Conservation (phyloP, 2,797 vertebrate species). For the Phataginus tricuspis region DNA sequence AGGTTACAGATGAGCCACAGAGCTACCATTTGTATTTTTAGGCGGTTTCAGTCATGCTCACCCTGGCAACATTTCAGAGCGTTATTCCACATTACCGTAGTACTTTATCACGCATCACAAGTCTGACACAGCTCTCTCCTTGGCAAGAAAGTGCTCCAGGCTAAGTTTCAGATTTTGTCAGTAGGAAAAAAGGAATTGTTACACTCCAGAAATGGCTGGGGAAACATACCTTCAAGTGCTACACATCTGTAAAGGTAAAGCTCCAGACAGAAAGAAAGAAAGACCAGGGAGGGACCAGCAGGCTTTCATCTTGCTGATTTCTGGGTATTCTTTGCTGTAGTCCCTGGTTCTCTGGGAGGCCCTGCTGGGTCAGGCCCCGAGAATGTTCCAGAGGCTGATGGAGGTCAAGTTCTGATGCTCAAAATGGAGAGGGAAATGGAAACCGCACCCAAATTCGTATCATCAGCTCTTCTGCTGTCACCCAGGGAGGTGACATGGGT, state of each 20-base stretch:
- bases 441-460: neutral
- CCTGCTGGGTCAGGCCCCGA: neutral
- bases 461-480: neutral
- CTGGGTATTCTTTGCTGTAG: neutral
- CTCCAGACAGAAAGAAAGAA: slow-evolving; percentile 25
- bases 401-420: neutral
- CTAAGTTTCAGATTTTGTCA: slow-evolving; percentile 71
- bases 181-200: slow-evolving; percentile 64
- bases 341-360: neutral
- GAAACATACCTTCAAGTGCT: slow-evolving; percentile 71
- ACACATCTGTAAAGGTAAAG: slow-evolving; percentile 67
- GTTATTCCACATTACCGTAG: slow-evolving; percentile 58
- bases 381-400: neutral
- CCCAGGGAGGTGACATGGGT: neutral
- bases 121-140: slow-evolving; percentile 21
- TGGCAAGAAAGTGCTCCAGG: slow-evolving; percentile 63
- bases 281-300: neutral
- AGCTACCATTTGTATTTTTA: slow-evolving; percentile 57
- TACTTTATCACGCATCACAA: slow-evolving; percentile 48
- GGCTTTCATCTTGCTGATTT: neutral
- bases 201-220: slow-evolving; percentile 68
- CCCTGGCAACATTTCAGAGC: slow-evolving; percentile 70
- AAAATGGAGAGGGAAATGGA: neutral
- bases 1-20: slow-evolving; percentile 63
- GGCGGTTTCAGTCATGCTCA: slow-evolving; percentile 65